Conservation (phyloP, 2,888 invertebrate genomes). For the Eupithecia tripunctaria region DNA sequence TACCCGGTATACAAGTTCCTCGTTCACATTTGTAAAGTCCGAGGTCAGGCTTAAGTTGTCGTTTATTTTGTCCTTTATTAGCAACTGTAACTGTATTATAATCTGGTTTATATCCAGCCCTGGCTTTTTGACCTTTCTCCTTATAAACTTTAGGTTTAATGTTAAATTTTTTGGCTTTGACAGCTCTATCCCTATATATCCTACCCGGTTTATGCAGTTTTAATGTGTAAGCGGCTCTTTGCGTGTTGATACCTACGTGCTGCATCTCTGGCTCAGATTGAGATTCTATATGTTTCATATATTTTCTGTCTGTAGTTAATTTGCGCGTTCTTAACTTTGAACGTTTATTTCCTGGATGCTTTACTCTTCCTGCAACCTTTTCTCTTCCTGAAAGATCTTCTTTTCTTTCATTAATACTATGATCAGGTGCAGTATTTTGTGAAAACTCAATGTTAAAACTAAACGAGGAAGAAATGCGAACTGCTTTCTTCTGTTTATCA, state of each 20-base stretch:
- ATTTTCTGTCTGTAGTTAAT: background rate
- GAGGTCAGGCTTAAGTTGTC: constrained; percentile 4
- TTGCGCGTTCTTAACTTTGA: background rate
- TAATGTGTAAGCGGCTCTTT: constrained; percentile 25
- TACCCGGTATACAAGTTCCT: constrained; percentile 51
- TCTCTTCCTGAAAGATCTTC: background rate
- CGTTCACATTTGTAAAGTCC: constrained; percentile 59
- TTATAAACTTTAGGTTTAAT: background rate
- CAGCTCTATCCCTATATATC: background rate
- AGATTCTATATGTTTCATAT: constrained; percentile 12
- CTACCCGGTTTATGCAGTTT: constrained; percentile 37
- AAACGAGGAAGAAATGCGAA: constrained; percentile 50
- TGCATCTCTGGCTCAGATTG: constrained; percentile 29
- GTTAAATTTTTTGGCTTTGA: background rate
- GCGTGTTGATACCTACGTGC: constrained; percentile 14
- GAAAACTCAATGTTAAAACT: constrained; percentile 53
- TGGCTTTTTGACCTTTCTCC: constrained; percentile 22
- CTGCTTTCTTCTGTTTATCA: constrained; percentile 22
- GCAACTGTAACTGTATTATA: constrained; percentile 2
- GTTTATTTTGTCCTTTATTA: constrained; percentile 17
- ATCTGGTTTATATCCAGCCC: background rate
- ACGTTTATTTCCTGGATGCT: background rate
- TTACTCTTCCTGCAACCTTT: background rate
- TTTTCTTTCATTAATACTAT: constrained; percentile 10
- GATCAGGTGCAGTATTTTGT: constrained; percentile 34